These are phyloP conservation scores for Silurus asotus DNA, from an alignment of 2,113 vertebrate genomes.

Conservation along the genomic window DNA sequence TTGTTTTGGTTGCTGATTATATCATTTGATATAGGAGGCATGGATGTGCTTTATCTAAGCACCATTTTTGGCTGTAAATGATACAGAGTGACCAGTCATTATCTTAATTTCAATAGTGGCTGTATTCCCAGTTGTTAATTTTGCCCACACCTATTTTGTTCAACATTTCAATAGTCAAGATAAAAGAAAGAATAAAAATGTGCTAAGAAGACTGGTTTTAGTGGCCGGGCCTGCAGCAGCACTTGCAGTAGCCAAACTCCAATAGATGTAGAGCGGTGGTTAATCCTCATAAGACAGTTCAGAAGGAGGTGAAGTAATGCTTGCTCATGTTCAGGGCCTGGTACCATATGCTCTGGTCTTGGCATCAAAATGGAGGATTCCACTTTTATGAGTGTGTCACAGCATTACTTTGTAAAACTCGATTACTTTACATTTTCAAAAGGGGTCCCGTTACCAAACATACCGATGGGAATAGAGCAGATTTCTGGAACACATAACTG, in stretches of 20 bases:
- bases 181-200: conserved; percentile 46
- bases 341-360: conserved; percentile 53
- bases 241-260: conserved; percentile 40
- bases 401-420: not conserved
- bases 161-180: conserved; percentile 8
- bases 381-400: conserved; percentile 9
- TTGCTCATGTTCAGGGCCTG: conserved; percentile 53
- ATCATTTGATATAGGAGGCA: conserved; percentile 33
- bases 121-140: not conserved
- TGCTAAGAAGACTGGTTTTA: conserved; percentile 52
- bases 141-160: conserved; percentile 25
- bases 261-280: conserved; percentile 54
- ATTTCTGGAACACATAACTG: conserved; percentile 23
- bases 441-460: not conserved
- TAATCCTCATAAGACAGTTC: conserved; percentile 41
- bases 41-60: conserved; percentile 17
- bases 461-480: not conserved
- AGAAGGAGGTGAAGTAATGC: conserved; percentile 51
- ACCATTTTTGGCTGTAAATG: conserved; percentile 16
- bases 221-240: conserved; percentile 45
- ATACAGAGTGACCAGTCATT: conserved; percentile 31
- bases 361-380: conserved; percentile 47
- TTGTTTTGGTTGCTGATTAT: conserved; percentile 43
- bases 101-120: not conserved
- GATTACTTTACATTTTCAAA: not conserved